Conservation (phyloP, 1,140 invertebrate genomes). For the Cotesia chilonis region DNA sequence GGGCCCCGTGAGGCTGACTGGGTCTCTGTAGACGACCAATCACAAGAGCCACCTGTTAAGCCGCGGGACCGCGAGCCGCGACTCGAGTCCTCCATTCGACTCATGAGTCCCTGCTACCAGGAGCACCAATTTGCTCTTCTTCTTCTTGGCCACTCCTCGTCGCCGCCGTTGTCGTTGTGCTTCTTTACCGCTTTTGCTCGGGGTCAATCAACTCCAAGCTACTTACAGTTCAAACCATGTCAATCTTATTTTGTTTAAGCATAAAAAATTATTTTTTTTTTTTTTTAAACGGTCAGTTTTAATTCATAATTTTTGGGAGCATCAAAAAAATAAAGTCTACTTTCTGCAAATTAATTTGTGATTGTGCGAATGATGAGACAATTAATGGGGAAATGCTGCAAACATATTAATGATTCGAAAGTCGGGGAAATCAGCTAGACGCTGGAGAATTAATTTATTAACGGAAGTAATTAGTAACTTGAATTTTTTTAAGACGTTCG, state of each 20-base stretch:
- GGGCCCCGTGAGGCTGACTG: conserved; percentile 45
- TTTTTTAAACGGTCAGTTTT: too few species aligned
- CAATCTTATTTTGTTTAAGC: not conserved
- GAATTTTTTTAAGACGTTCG: not conserved
- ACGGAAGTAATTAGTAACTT: conserved; percentile 17
- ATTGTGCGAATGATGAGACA: not conserved
- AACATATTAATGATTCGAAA: conserved; percentile 34
- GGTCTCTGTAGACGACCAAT: conserved; percentile 48
- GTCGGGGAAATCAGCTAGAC: conserved; percentile 25
- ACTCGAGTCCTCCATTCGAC: conserved; percentile 50
- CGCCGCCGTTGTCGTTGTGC: conserved; percentile 42
- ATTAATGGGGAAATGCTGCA: not conserved
- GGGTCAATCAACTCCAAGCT: conserved; percentile 28
- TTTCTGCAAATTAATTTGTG: too few species aligned
- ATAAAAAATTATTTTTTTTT: not conserved
- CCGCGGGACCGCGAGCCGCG: conserved; percentile 45
- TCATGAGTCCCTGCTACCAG: conserved; percentile 58
- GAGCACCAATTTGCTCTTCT: conserved; percentile 68
- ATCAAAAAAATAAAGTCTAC: too few species aligned
- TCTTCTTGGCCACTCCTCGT: conserved; percentile 65
- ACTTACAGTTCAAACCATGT: not conserved
- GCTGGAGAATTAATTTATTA: conserved; percentile 2
- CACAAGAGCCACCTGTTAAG: conserved; percentile 39
- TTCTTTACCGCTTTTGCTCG: conserved; percentile 22
- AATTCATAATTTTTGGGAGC: too few species aligned